These are phyloP conservation scores for Planiliza haematocheilus DNA, from an alignment of 2,113 vertebrate species.

Conservation along the genomic window DNA sequence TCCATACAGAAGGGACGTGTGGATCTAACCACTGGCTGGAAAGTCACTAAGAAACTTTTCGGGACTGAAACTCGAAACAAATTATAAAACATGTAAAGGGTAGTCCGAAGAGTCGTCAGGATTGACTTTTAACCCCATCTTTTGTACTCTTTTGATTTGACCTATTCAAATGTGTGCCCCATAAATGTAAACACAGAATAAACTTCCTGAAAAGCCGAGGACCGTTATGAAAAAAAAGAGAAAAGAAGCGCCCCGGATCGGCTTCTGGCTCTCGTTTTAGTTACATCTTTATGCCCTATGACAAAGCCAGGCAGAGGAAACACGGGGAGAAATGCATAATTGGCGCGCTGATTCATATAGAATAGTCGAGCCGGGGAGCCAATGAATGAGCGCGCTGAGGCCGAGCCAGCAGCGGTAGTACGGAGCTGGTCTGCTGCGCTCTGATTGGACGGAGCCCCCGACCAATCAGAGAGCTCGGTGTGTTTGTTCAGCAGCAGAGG, in stretches of 20 bases:
- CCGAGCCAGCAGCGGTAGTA: constrained; percentile 70
- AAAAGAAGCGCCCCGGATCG: constrained; percentile 9
- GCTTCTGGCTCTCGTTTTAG: constrained; percentile 36
- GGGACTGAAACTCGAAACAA: constrained; percentile 3
- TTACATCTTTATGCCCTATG: constrained; percentile 41
- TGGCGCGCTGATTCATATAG: constrained; percentile 82
- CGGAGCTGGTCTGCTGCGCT: constrained; percentile 35
- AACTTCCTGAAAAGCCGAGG: constrained; percentile 15
- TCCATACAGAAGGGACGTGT: background rate
- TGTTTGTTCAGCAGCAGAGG: constrained; percentile 72
- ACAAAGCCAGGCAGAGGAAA: constrained; percentile 54
- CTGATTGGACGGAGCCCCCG: constrained; percentile 70
- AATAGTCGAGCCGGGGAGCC: constrained; percentile 71
- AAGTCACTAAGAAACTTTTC: constrained; percentile 14
- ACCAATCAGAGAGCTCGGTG: constrained; percentile 73
- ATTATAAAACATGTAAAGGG: constrained; percentile 29
- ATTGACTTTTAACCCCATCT: background rate
- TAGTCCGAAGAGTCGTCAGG: background rate
- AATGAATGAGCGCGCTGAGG: constrained; percentile 80
- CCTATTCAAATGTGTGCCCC: background rate
- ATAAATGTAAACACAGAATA: background rate
- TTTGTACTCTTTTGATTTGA: constrained; percentile 2
- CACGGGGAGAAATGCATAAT: constrained; percentile 53
- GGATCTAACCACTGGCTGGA: background rate
- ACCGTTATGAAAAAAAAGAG: background rate